These are phyloP conservation scores for Leptinotarsa undecemlineata DNA, from an alignment of 1,140 invertebrate species.

Conservation along the genomic window DNA sequence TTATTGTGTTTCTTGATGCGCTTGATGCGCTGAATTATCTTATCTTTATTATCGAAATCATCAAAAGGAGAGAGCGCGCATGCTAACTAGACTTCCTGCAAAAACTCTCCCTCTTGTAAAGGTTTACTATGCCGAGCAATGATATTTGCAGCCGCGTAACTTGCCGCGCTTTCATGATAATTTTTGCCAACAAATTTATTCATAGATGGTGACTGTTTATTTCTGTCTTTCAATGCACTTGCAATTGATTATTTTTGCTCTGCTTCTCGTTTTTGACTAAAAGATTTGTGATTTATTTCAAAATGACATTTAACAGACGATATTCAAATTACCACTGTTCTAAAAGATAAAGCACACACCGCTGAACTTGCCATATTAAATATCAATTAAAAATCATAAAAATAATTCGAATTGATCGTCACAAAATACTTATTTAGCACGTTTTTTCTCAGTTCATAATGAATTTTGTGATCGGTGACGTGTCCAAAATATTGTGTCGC, in stretches of 20 bases:
- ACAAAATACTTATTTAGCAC: no score
- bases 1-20: slow-evolving; percentile 40
- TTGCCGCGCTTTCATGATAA: slow-evolving; percentile 33
- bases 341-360: slow-evolving; percentile 40
- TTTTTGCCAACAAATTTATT: slow-evolving; percentile 34
- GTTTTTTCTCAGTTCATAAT: no score
- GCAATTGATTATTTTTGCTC: slow-evolving; percentile 23
- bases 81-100: no score
- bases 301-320: not conserved
- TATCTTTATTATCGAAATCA: no score
- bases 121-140: no score
- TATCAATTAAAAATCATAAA: not conserved
- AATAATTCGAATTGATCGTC: not conserved
- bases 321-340: slow-evolving; percentile 29
- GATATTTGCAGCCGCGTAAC: not conserved
- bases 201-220: slow-evolving; percentile 29
- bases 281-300: not conserved
- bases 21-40: no score
- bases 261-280: not conserved
- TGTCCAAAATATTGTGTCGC: no score
- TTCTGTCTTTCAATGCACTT: slow-evolving; percentile 34
- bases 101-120: no score
- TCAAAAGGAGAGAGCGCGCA: no score
- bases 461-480: no score
- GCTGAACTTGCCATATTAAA: slow-evolving; percentile 33